phyloP scores from a whole-genome alignment of 2,888 invertebrate genomes.

The Pterostichus madidus region DNA sequence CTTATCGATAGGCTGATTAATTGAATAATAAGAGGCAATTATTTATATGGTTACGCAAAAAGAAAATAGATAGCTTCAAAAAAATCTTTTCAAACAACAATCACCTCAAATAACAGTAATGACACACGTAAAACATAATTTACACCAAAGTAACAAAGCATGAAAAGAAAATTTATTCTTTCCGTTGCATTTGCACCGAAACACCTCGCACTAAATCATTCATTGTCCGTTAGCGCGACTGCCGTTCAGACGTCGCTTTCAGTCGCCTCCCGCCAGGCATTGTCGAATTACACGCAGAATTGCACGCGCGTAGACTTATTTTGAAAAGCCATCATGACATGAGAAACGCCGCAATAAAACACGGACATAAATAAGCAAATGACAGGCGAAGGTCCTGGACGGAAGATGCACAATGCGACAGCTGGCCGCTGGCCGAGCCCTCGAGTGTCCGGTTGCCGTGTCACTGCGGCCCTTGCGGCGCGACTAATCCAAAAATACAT shows the following conservation, averaged over 20 bases:
- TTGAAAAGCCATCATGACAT: conserved; percentile 73
- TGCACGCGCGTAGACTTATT: conserved; percentile 74
- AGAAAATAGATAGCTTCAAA: background rate
- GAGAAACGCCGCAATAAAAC: conserved; percentile 70
- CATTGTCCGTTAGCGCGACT: conserved; percentile 42
- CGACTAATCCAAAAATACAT: conserved; percentile 76
- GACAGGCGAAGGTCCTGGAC: conserved; percentile 57
- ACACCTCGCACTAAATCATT: conserved; percentile 50
- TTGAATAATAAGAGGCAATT: too few relatives aligned
- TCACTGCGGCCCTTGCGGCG: conserved; percentile 71
- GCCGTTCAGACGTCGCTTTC: background rate
- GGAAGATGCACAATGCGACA: conserved; percentile 56
- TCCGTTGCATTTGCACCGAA: conserved; percentile 50
- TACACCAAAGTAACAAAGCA: background rate
- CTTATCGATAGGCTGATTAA: too few relatives aligned
- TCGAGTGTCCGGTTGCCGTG: conserved; percentile 61
- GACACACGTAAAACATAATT: conserved; percentile 32
- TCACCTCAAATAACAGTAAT: conserved; percentile 19
- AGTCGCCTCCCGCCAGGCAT: conserved; percentile 69
- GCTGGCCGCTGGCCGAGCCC: conserved; percentile 35
- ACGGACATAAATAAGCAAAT: conserved; percentile 70
- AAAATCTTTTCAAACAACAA: background rate
- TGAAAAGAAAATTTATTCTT: conserved; percentile 39
- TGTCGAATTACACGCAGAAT: conserved; percentile 75
- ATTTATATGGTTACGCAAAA: too few relatives aligned